Evolutionary conservation across 2,113 vertebrate genomes (phyloP), one percentile per base, ranked within the genome.

Genomic region (Paradisaea rubra): DNA sequence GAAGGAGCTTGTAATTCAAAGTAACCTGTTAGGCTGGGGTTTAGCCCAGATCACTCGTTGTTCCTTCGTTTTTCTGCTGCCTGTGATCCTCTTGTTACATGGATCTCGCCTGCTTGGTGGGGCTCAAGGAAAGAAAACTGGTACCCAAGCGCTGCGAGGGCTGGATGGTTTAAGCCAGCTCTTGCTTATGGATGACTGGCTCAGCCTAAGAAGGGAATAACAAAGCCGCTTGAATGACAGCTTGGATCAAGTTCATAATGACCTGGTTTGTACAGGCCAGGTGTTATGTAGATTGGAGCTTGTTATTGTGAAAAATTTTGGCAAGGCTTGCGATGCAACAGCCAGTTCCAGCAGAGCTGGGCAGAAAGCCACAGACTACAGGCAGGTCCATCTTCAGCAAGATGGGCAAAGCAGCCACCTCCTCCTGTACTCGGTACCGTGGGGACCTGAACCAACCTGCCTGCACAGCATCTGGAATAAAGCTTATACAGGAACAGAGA

Each of bases 251-350:
- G 95, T 97, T 97, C 95, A 92, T 97, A 98, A 98, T 98, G 97
- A 97, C 95, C 97, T 96, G 95, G 97, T 97, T 97, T 98, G 95
- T 97, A 97, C 97, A 97, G 97, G 97, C 97, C 97, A 98, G 97
- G 97, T 98, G 97, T 97, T 98, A 97, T 96, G 97, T 97, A 98
- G 97, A 98, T 97, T 97, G 97, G 95, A 97, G 96, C 94, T 97
- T 98, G 95, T 98, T 98, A 97, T 97, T 97, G 97, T 97, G 96
- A 92, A 96, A 96, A 97, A 96, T 97, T 96, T 96, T 98, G 97
- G 97, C 98, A 98, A 96, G 91, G 93, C 91, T 93, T 39, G 53
- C 57, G 30, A 94, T 90, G 80, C 94, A 94, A 91, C 92, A 86
- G 86, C 94, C 92, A 88, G 90, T 88, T 97, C 96, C 96, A 97